Percentiles rank a stretch among this genome's conserved stretches.
Evolutionary conservation across 1,140 invertebrate genomes (phyloP).

Genomic region (Leptinotarsa defecta): DNA sequence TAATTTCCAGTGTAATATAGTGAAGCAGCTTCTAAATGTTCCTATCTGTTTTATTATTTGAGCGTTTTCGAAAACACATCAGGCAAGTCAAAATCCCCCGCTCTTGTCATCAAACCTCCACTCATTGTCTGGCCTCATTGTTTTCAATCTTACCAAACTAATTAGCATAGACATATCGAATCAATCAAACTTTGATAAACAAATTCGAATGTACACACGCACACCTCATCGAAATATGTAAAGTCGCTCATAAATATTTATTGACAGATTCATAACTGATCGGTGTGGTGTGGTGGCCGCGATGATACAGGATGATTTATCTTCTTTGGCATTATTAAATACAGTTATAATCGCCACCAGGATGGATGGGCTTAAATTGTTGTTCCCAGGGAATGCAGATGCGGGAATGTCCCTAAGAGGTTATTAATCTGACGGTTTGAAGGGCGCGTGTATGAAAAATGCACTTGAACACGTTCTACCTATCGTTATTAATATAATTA

Average conservation of each 20-base stretch:
- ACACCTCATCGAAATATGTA: slow-evolving; percentile 3
- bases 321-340: background rate
- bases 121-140: background rate
- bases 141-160: background rate
- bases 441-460: background rate
- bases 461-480: background rate
- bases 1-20: too few species aligned
- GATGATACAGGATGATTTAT: slow-evolving; percentile 6
- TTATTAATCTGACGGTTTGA: background rate
- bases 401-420: background rate
- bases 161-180: slow-evolving; percentile 2
- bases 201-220: slow-evolving; percentile 1
- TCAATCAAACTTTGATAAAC: slow-evolving; percentile 6
- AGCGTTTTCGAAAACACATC: too few species aligned
- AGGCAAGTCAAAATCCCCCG: too few species aligned
- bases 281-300: background rate
- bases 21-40: too few species aligned
- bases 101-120: too few species aligned
- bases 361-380: background rate
- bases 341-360: slow-evolving; percentile 5
- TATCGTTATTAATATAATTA: background rate
- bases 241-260: slow-evolving; percentile 8
- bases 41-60: too few species aligned
- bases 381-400: background rate
- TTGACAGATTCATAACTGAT: slow-evolving; percentile 8